A percentile compares a stretch with the other conserved stretches of the same genome.
phyloP scores from a whole-genome alignment of 2,888 invertebrate genomes.

The Watsonalla cultraria region DNA sequence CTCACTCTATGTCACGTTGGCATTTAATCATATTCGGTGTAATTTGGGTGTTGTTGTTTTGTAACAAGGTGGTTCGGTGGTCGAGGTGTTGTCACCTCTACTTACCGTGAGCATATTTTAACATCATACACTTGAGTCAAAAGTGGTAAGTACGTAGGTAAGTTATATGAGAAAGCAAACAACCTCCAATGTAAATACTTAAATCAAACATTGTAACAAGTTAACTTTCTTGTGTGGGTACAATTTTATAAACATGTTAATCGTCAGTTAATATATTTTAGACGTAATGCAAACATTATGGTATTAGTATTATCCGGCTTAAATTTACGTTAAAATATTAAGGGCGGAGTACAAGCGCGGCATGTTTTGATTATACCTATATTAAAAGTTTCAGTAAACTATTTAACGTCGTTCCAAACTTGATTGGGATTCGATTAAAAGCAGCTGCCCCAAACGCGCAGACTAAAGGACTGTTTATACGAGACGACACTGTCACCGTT shows the following conservation, averaged over 20 bases:
- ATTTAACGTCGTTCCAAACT: conserved; percentile 60
- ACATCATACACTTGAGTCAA: too few relatives aligned
- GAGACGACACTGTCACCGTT: not conserved
- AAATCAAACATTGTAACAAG: not conserved
- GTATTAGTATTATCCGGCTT: not conserved
- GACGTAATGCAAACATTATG: not conserved
- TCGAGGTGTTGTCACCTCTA: too few relatives aligned
- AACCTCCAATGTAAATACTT: too few relatives aligned
- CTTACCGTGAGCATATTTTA: too few relatives aligned
- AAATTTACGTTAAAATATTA: not conserved
- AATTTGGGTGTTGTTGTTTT: too few relatives aligned
- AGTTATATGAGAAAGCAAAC: too few relatives aligned
- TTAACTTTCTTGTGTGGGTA: not conserved
- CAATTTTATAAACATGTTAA: conserved; percentile 12
- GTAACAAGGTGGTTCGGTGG: too few relatives aligned
- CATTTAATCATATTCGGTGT: too few relatives aligned
- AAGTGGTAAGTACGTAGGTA: too few relatives aligned
- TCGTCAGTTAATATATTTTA: not conserved
- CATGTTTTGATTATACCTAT: conserved; percentile 44
- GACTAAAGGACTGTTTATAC: conserved; percentile 15
- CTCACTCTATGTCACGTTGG: too few relatives aligned
- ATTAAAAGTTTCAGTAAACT: conserved; percentile 66
- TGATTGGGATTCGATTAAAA: conserved; percentile 73
- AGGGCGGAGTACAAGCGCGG: not conserved
- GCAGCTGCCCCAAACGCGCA: conserved; percentile 56